Evolutionary conservation across 1,140 invertebrate species (phyloP).

Genomic region (Limonius californicus): DNA sequence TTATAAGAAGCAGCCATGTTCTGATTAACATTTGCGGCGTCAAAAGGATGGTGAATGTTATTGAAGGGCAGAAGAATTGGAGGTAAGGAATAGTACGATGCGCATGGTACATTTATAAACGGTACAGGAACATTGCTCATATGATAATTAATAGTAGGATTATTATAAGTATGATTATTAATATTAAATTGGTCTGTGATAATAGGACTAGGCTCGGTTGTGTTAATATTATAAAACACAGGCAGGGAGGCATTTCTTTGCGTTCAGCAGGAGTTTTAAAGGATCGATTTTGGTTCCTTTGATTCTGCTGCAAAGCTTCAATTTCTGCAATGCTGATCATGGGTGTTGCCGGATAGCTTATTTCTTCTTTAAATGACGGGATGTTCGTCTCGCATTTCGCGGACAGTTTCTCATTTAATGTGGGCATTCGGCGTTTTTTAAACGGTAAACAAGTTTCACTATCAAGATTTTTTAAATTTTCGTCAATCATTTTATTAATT

Average conservation of each 20-base stretch:
- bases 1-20: too few relatives aligned
- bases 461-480: conserved; percentile 25
- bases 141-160: conserved; percentile 37
- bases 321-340: conserved; percentile 38
- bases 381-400: too few relatives aligned
- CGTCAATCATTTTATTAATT: neutral
- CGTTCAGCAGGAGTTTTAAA: conserved; percentile 34
- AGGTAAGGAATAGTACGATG: neutral
- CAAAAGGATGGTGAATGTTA: too few relatives aligned
- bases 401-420: conserved; percentile 18
- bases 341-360: conserved; percentile 35
- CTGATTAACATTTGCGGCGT: too few relatives aligned
- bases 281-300: conserved; percentile 8
- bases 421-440: conserved; percentile 32
- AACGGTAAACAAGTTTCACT: conserved; percentile 31
- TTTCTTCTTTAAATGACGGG: too few relatives aligned
- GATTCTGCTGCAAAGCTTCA: conserved; percentile 19
- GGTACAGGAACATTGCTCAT: conserved; percentile 31
- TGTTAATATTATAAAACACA: conserved; percentile 18
- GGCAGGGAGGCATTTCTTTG: conserved; percentile 34
- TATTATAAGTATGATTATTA: conserved; percentile 35
- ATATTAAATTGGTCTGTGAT: conserved; percentile 34
- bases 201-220: conserved; percentile 21
- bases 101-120: conserved; percentile 16
- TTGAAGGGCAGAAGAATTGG: conserved; percentile 2